These are phyloP conservation scores for Lichenostomus cassidix DNA, from an alignment of 2,113 vertebrate species.

Conservation along the genomic window DNA sequence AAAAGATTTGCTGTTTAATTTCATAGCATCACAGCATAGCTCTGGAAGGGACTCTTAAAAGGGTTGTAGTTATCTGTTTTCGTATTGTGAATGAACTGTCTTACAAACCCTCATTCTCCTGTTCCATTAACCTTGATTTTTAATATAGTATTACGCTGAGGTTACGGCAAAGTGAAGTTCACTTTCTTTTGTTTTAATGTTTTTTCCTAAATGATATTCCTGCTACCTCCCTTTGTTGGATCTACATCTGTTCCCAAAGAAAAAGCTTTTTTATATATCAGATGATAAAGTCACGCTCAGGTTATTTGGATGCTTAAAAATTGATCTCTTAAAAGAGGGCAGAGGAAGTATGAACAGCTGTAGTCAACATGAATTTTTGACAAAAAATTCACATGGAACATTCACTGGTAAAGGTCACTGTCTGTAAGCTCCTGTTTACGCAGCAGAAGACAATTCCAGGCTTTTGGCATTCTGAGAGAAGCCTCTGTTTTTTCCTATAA, in stretches of 20 bases:
- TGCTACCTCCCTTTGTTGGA: background rate
- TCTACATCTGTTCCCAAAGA: background rate
- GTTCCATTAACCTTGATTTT: background rate
- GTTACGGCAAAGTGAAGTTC: background rate
- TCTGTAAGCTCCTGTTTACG: background rate
- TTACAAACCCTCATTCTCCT: background rate
- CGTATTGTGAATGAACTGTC: background rate
- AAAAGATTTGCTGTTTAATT: background rate
- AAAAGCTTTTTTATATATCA: background rate
- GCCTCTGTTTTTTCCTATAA: background rate
- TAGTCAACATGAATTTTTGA: background rate
- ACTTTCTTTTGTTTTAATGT: background rate
- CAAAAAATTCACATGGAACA: rapidly evolving
- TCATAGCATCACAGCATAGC: background rate
- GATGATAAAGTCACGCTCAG: background rate
- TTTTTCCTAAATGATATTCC: background rate
- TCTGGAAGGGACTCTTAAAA: background rate
- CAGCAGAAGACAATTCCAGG: background rate
- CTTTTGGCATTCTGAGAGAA: background rate
- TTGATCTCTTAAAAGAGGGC: background rate
- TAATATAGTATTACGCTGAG: background rate
- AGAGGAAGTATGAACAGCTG: background rate
- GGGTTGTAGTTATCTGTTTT: background rate
- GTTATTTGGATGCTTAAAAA: background rate
- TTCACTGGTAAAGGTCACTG: background rate